Evolutionary conservation across 2,113 vertebrate genomes (phyloP).

Genomic region (Nycticorax nycticorax): DNA sequence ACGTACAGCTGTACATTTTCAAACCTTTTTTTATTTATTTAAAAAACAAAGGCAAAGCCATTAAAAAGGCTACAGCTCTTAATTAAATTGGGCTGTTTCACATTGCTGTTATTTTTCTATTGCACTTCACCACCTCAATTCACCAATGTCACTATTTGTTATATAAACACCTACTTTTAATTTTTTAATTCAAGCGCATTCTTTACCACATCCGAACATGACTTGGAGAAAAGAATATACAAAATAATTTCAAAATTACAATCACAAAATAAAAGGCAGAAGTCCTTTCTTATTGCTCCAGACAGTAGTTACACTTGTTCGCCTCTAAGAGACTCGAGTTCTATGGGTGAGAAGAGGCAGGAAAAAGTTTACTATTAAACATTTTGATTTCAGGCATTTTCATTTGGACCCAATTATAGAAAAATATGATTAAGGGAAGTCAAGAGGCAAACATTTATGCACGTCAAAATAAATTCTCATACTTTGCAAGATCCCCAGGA

Average conservation of each 20-base stretch:
- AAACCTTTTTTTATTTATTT: background rate
- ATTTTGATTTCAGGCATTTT: background rate
- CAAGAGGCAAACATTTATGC: background rate
- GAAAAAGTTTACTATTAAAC: background rate
- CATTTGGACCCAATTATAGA: background rate
- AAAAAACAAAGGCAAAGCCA: background rate
- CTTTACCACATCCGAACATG: background rate
- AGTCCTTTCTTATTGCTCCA: background rate
- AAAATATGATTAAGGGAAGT: background rate
- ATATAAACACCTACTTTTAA: background rate
- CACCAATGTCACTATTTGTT: background rate
- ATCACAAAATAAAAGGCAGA: background rate
- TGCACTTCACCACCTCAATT: background rate
- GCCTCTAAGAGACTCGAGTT: background rate
- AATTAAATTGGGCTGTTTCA: background rate
- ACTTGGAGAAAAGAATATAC: accelerated
- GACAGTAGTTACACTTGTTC: background rate
- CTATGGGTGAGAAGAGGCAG: background rate
- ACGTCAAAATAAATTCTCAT: background rate
- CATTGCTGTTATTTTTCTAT: background rate
- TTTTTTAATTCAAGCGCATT: background rate
- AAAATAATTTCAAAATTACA: background rate
- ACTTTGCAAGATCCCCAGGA: background rate
- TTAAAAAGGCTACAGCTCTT: background rate
- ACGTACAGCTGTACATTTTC: background rate